Conservation (phyloP, 2,113 vertebrate species). For the Bufo bufo region DNA sequence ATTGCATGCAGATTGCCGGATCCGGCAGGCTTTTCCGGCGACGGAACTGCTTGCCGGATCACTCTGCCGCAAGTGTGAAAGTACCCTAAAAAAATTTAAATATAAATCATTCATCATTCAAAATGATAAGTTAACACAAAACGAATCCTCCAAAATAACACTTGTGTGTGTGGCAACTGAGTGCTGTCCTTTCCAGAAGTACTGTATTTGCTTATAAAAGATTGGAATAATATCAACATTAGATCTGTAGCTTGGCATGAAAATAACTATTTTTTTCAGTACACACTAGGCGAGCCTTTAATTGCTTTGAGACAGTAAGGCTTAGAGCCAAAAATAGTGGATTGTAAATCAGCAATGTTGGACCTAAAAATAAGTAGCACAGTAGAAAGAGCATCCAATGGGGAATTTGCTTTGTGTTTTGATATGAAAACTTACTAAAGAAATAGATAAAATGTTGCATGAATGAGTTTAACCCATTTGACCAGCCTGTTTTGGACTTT, state of each 20-base stretch:
- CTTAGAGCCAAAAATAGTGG: slow-evolving; percentile 19
- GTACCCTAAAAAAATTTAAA: too few species aligned
- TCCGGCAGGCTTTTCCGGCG: too few species aligned
- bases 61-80: too few species aligned
- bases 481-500: too few species aligned
- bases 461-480: too few species aligned
- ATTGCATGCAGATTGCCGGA: too few species aligned
- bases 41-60: too few species aligned
- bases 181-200: not conserved
- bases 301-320: slow-evolving; percentile 32
- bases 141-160: not conserved
- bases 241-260: slow-evolving; percentile 8
- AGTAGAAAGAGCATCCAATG: not conserved
- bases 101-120: not conserved
- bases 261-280: slow-evolving; percentile 8
- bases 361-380: not conserved
- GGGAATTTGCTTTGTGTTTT: not conserved
- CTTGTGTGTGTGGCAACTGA: slow-evolving; percentile 14
- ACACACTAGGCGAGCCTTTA: slow-evolving; percentile 1
- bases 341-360: not conserved
- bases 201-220: slow-evolving; percentile 22
- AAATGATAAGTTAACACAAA: slow-evolving; percentile 2
- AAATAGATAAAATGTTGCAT: too few species aligned
- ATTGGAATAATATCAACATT: slow-evolving; percentile 27
- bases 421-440: too few species aligned